Evolutionary conservation across 2,888 invertebrate genomes (phyloP), one percentile per base, ranked within the genome.

Genomic region (Cosmia trapezina): DNA sequence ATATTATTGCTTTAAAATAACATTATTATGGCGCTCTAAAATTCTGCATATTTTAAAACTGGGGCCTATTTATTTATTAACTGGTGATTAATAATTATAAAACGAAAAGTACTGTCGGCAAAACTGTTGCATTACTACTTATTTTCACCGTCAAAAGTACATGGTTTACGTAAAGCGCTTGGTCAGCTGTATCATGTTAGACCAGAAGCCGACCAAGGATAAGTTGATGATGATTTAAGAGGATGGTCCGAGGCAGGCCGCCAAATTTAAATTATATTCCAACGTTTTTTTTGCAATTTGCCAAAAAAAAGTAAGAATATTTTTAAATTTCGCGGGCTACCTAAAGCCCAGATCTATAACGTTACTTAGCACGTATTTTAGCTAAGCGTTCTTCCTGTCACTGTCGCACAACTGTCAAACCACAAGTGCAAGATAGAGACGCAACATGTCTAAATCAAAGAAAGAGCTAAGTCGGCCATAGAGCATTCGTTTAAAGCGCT

Each of bases 401-500:
- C 11, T 19, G 17, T 61, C 11, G 6, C 19, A 45, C 28, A 45
- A 19, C 22, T 45, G 22, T 12, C 61, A 45, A 45, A 19, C 8
- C 28, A 0, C 4, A 62, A 45, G 19, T 62, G 19, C 28, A 8
- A 45, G 45, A 28, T 19, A 45, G 19, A 45, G 62, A 45, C 28
- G 28, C 28, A 45, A 45, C 8, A 12, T 45, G 45, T 19, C 4
- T 19, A 28, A 12, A 7, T 28, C 61, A 28, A 28, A 12, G 45
- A 4, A 45, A 7, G 12, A 19, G 19, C 11, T 19, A 45, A 19
- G 19, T 45, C 19, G 0, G 45, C 2, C 28, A 33, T 54, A 17
- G n/a, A 63, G 63, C 56, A n/a, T n/a, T 63, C 11, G 78, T 47
- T 19, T 9, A 54, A 70, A 73, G 73, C 28, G 84, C 83, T 79